These are phyloP conservation scores for Colletes latitarsis DNA, from an alignment of 1,140 invertebrate genomes.

Conservation along the genomic window DNA sequence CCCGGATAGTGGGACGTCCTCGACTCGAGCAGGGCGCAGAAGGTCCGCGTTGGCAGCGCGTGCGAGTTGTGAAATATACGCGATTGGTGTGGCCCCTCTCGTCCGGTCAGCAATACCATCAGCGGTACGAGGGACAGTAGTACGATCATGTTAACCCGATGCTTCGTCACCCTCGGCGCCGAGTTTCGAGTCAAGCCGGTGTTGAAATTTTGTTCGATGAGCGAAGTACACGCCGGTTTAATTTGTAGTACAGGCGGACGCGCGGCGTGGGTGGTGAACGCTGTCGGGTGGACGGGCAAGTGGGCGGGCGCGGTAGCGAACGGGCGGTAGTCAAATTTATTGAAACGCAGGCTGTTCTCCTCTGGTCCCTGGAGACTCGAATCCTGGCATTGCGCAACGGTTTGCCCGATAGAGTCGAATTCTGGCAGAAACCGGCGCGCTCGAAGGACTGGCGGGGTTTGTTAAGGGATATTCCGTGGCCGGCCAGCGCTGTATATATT, in stretches of 20 bases:
- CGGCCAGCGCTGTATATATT: slow-evolving; percentile 33
- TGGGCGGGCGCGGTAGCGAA: slow-evolving; percentile 29
- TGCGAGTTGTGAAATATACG: slow-evolving; percentile 15
- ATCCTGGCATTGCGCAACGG: slow-evolving; percentile 55
- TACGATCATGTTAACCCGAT: slow-evolving; percentile 65
- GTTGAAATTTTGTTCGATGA: slow-evolving; percentile 69
- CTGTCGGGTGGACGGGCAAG: slow-evolving; percentile 22
- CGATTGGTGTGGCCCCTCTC: background rate
- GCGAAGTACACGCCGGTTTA: slow-evolving; percentile 68
- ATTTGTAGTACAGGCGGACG: slow-evolving; percentile 67
- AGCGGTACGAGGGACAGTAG: slow-evolving; percentile 30
- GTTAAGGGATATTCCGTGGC: slow-evolving; percentile 46
- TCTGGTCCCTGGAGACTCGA: slow-evolving; percentile 63
- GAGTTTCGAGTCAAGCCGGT: slow-evolving; percentile 63
- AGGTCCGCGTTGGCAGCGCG: background rate
- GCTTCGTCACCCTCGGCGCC: slow-evolving; percentile 63
- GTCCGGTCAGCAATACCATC: background rate
- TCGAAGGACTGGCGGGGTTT: slow-evolving; percentile 48
- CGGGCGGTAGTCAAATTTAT: slow-evolving; percentile 75
- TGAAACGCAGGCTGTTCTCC: slow-evolving; percentile 69
- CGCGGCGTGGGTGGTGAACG: slow-evolving; percentile 42
- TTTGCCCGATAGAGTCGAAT: slow-evolving; percentile 58
- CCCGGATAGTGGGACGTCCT: too few species aligned
- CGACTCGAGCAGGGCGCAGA: too few species aligned
- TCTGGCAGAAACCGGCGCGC: slow-evolving; percentile 31